Conservation (phyloP, 1,140 invertebrate genomes). For the Zaprionus africanus region DNA sequence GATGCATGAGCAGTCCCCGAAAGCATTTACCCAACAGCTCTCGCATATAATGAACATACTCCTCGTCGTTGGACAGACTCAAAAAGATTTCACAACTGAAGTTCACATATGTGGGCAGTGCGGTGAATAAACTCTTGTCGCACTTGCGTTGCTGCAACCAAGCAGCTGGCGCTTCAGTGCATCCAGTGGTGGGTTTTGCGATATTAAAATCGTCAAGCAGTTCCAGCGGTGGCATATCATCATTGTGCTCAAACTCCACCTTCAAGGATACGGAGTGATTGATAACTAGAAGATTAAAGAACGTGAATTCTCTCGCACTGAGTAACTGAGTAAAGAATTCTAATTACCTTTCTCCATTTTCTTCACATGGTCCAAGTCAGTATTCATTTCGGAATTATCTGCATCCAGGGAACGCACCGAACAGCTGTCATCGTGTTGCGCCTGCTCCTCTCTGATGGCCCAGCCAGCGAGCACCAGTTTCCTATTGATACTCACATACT, state of each 20-base stretch:
- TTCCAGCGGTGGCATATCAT: constrained; percentile 55
- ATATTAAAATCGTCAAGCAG: constrained; percentile 45
- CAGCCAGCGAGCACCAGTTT: constrained; percentile 15
- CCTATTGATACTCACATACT: constrained; percentile 55
- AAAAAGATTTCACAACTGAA: constrained; percentile 86
- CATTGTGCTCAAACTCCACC: constrained; percentile 28
- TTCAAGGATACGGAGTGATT: background rate
- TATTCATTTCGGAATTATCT: background rate
- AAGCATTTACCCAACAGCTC: constrained; percentile 20
- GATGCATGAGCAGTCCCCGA: constrained; percentile 49
- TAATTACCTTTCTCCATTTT: background rate
- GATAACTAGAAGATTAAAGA: background rate
- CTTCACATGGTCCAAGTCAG: constrained; percentile 9
- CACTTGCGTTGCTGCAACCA: constrained; percentile 64
- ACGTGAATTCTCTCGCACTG: background rate
- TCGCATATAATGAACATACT: constrained; percentile 85
- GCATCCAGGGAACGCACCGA: background rate
- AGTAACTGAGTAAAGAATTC: background rate
- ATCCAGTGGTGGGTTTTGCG: constrained; percentile 30
- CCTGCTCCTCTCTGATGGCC: constrained; percentile 11
- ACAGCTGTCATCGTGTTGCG: background rate
- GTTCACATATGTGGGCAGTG: constrained; percentile 86
- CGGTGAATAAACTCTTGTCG: constrained; percentile 84
- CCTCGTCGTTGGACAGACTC: constrained; percentile 84
- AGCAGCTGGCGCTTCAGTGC: constrained; percentile 24